Percentiles rank a stretch among this genome's conserved stretches.
Evolutionary conservation across 1,140 invertebrate species (phyloP).

Genomic region (Nasonia giraulti): DNA sequence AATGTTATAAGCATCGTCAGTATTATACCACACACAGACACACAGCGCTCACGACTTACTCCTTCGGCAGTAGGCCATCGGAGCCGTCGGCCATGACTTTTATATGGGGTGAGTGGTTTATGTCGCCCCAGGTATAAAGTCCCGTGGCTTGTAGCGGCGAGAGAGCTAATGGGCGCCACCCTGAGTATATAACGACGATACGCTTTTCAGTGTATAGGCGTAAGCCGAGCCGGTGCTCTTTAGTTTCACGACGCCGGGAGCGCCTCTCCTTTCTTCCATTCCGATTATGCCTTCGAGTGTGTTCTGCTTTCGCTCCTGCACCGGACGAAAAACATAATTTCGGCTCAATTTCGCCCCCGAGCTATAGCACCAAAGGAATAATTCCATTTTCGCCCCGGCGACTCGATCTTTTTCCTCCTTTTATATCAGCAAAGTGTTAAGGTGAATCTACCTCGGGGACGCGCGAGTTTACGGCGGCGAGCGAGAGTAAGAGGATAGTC

Average conservation of each 20-base stretch:
- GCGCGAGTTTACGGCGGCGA: neutral
- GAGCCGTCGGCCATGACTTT: conserved; percentile 57
- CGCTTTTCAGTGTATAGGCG: conserved; percentile 50
- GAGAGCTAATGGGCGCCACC: conserved; percentile 60
- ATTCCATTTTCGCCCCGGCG: conserved; percentile 40
- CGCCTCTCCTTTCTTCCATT: conserved; percentile 12
- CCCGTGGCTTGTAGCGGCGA: conserved; percentile 62
- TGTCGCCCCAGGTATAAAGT: conserved; percentile 71
- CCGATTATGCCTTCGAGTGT: conserved; percentile 21
- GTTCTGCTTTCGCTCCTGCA: neutral
- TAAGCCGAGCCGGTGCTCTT: neutral
- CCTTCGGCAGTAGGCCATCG: conserved; percentile 52
- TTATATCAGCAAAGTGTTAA: conserved; percentile 52
- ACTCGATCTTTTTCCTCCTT: conserved; percentile 43
- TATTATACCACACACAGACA: neutral
- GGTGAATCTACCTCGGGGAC: conserved; percentile 53
- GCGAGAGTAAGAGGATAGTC: conserved; percentile 33
- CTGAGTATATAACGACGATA: conserved; percentile 56
- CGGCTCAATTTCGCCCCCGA: no score
- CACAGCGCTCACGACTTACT: neutral
- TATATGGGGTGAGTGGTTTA: conserved; percentile 63
- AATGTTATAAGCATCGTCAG: neutral
- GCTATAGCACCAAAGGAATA: conserved; percentile 40
- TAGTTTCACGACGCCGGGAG: conserved; percentile 32
- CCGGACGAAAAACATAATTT: no score